Evolutionary conservation across 2,797 vertebrate genomes (phyloP).

Genomic region (Bradypodion ventrale): DNA sequence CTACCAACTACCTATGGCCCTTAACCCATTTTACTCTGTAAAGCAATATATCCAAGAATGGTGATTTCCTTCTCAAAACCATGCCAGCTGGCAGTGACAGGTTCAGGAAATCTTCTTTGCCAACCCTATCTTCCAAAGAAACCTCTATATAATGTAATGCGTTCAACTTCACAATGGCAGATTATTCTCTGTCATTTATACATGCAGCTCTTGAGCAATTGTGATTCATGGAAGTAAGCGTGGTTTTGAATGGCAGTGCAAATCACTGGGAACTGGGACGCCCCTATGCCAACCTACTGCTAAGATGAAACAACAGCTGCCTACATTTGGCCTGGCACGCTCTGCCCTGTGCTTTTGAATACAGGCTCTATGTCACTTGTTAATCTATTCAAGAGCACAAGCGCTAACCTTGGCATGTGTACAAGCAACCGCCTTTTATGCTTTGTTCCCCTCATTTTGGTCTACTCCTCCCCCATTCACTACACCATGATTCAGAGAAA

Average conservation of each 20-base stretch:
- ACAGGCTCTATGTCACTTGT: conserved; percentile 26
- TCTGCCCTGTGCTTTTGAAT: conserved; percentile 35
- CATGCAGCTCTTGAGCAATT: neutral
- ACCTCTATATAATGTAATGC: neutral
- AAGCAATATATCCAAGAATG: neutral
- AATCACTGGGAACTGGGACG: accelerated
- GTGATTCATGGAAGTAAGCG: conserved; percentile 28
- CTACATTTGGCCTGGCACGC: conserved; percentile 11
- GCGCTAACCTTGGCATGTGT: neutral
- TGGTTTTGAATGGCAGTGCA: conserved; percentile 10
- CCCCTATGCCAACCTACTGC: neutral
- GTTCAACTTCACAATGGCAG: conserved; percentile 1
- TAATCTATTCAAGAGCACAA: conserved; percentile 35
- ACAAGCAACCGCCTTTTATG: conserved; percentile 42
- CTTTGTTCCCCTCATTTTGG: conserved; percentile 53
- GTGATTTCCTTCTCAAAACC: neutral
- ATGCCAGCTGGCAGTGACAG: neutral
- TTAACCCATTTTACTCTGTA: neutral
- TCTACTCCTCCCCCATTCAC: conserved; percentile 38
- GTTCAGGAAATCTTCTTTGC: conserved; percentile 12
- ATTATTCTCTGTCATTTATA: conserved; percentile 1
- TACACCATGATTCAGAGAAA: conserved; percentile 39
- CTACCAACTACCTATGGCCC: neutral
- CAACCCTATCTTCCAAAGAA: neutral
- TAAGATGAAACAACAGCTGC: conserved; percentile 35